phyloP scores from a whole-genome alignment of 2,797 vertebrate genomes.

The Capromys pilorides region DNA sequence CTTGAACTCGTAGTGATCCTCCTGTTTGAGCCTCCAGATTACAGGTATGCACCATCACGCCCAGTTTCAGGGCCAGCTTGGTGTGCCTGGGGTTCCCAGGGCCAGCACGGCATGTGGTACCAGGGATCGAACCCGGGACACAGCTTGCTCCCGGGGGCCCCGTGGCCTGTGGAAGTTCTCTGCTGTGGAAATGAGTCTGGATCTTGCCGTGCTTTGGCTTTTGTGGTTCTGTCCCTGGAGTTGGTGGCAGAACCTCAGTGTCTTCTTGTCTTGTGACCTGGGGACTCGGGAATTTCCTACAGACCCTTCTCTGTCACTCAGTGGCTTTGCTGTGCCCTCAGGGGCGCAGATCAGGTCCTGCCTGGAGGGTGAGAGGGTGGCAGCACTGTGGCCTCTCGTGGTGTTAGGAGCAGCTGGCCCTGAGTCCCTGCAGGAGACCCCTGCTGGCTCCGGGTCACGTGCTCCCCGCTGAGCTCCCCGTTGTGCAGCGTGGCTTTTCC shows the following conservation, averaged over 20 bases:
- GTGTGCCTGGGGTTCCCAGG: too few relatives aligned
- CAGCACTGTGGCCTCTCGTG: not conserved
- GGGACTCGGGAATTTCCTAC: not conserved
- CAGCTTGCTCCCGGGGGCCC: fast-evolving
- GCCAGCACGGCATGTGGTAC: too few relatives aligned
- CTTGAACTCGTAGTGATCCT: too few relatives aligned
- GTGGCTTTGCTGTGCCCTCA: not conserved
- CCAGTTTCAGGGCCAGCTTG: too few relatives aligned
- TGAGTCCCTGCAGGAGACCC: not conserved
- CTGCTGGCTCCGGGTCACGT: fast-evolving
- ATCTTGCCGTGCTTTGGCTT: fast-evolving
- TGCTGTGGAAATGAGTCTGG: not conserved
- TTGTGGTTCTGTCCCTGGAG: fast-evolving
- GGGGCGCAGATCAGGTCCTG: not conserved
- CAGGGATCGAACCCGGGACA: too few relatives aligned
- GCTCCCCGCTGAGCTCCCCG: not conserved
- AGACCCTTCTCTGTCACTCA: too few relatives aligned
- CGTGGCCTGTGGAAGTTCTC: not conserved
- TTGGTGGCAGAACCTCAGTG: fast-evolving
- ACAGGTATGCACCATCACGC: too few relatives aligned
- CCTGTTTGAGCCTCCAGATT: too few relatives aligned
- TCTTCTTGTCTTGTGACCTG: too few relatives aligned
- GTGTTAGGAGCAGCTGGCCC: not conserved
- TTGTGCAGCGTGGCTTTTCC: not conserved
- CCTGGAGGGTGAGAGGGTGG: not conserved